A percentile compares a stretch with the other conserved stretches of the same genome.
These are phyloP conservation scores for Misgurnus mizolepis DNA, from an alignment of 2,113 vertebrate species.

Conservation along the genomic window DNA sequence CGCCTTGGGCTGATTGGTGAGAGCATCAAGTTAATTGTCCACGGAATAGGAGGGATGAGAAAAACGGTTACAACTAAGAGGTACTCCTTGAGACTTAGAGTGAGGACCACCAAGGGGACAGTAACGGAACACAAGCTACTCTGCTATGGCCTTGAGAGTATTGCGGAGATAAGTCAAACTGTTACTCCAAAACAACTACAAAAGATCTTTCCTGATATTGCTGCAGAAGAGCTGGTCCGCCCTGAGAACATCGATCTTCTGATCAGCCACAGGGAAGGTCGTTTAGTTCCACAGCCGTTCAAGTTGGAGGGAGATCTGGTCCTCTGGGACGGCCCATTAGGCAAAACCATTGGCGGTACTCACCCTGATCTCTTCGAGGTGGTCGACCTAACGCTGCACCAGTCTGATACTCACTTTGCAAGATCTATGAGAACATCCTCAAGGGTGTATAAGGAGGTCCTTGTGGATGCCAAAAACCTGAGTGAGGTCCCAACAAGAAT, in stretches of 20 bases:
- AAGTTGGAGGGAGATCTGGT: constrained; percentile 17
- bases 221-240: constrained; percentile 17
- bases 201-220: constrained; percentile 23
- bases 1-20: constrained; percentile 24
- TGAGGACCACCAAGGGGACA: constrained; percentile 26
- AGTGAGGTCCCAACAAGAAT: not conserved
- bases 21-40: constrained; percentile 8
- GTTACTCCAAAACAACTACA: constrained; percentile 27
- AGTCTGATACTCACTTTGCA: not conserved
- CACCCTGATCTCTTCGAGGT: constrained; percentile 1
- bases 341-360: not conserved
- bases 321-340: not conserved
- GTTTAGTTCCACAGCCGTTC: constrained; percentile 19
- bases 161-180: constrained; percentile 25
- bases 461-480: not conserved
- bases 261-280: constrained; percentile 22
- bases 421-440: constrained; percentile 2
- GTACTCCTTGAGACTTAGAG: constrained; percentile 12
- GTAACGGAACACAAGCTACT: constrained; percentile 23
- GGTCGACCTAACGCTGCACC: not conserved
- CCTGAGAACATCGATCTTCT: constrained; percentile 29
- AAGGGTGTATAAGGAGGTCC: not conserved
- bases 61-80: constrained; percentile 1
- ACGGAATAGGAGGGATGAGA: constrained; percentile 26
- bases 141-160: constrained; percentile 32